Conservation (phyloP, 2,797 vertebrate species). For the Urosaurus nigricauda region DNA sequence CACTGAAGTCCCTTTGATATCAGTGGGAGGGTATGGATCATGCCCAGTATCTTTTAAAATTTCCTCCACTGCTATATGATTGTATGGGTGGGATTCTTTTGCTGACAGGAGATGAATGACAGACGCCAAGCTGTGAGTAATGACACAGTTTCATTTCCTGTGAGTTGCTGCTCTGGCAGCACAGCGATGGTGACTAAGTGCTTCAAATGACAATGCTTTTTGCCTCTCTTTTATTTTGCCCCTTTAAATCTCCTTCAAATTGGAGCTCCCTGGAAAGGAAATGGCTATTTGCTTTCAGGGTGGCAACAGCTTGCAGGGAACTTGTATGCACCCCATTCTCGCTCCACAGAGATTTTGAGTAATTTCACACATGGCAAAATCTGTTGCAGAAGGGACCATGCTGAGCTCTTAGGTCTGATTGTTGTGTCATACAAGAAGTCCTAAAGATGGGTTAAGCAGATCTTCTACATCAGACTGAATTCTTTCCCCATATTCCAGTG, state of each 20-base stretch:
- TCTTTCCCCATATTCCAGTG: background rate
- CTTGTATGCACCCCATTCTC: background rate
- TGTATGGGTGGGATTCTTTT: constrained; percentile 25
- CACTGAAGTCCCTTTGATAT: background rate
- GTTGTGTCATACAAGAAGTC: background rate
- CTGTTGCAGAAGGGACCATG: background rate
- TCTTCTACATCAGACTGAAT: background rate
- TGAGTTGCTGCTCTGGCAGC: constrained; percentile 19
- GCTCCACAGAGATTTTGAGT: background rate
- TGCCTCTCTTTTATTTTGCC: constrained; percentile 26
- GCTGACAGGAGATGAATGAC: constrained; percentile 29
- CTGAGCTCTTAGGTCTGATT: constrained; percentile 5
- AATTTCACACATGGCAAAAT: constrained; percentile 20
- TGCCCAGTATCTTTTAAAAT: background rate
- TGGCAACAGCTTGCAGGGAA: constrained; percentile 8
- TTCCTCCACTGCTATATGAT: background rate
- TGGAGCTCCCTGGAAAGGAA: constrained; percentile 34
- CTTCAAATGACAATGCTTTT: constrained; percentile 44
- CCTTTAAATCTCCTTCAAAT: constrained; percentile 30
- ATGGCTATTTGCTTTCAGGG: constrained; percentile 31
- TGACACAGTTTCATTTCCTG: constrained; percentile 38
- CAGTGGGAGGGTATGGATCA: background rate
- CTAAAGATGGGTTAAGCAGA: background rate
- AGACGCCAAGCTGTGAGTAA: constrained; percentile 29
- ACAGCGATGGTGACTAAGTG: constrained; percentile 28